Evolutionary conservation across 2,797 vertebrate genomes (phyloP), one percentile per base, ranked within the genome.

Genomic region (Xiphorhynchus erythropygius): DNA sequence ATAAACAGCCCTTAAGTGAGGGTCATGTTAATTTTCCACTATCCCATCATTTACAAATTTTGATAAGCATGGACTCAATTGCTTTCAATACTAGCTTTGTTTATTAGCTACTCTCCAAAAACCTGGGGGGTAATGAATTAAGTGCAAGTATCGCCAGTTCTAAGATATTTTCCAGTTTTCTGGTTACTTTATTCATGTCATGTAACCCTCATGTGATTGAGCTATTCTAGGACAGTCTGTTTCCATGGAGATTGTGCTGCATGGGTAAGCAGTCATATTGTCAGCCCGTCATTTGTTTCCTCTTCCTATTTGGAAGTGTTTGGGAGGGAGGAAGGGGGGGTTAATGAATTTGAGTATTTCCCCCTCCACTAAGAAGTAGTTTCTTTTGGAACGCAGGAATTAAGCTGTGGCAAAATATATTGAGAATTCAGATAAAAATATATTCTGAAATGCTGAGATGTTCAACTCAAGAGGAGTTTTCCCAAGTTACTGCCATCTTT

Each of bases 141-240:
- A 87, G 69, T 68, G 62, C 6, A 42, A 90, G 35, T 67, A 46
- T 76, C 84, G 50, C 77, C 79, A 88, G 49, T 60, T 94, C 69
- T 10, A 68, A 84, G 89, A 56, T 56, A 63, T 78, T 86, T 90
- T 80, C 90, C 95, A 81, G 78, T 94, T 94, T 90, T 84, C 90
- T 84, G 93, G 90, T 88, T 89, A 94, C 94, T 95, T 97, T 95
- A 97, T 97, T 97, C 96, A 92, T 81, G 94, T 94, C 96, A 96
- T 94, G 89, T 96, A 97, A 97, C 86, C 94, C 90, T 96, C 96
- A 96, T 96, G 97, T 93, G 96, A 95, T 91, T 65, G 70, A 78
- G 86, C 87, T 96, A 94, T 96, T 96, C 97, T 94, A 93, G 94
- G 95, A 94, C 91, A 95, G 94, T 83, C 52, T 42, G 95, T 95